A percentile compares a stretch with the other conserved stretches of the same genome.
phyloP scores from a whole-genome alignment of 1,140 invertebrate species.

The Pantala flavescens region DNA sequence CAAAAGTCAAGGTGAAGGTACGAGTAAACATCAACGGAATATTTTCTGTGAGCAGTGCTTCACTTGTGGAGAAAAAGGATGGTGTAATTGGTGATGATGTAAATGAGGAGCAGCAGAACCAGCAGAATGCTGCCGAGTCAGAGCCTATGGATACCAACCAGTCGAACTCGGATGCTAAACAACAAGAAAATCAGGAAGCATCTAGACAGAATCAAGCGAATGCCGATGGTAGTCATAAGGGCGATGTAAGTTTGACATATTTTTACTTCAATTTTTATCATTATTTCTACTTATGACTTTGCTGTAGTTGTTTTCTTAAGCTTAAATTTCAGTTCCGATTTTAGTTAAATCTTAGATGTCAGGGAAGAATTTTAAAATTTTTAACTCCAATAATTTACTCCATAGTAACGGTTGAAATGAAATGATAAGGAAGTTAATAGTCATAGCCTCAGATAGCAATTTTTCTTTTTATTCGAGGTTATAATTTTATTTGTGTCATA shows the following conservation, averaged over 20 bases:
- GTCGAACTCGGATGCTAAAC: not conserved
- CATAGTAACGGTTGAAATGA: no score
- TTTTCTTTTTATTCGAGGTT: no score
- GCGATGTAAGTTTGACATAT: not conserved
- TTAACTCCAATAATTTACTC: no score
- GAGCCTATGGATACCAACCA: constrained; percentile 25
- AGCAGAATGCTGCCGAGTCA: constrained; percentile 65
- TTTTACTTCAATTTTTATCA: no score
- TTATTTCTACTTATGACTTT: no score
- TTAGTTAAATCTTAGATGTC: no score
- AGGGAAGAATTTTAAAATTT: no score
- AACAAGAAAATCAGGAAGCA: not conserved
- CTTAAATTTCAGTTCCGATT: no score
- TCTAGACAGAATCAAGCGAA: not conserved
- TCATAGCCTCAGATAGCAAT: no score
- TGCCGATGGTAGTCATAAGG: not conserved
- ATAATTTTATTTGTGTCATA: no score
- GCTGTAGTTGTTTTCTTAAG: no score
- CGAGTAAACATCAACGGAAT: constrained; percentile 88
- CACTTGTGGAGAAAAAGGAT: constrained; percentile 67
- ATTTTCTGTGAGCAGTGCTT: constrained; percentile 73
- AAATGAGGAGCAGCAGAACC: constrained; percentile 56
- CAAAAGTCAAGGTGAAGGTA: constrained; percentile 93
- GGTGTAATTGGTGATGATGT: constrained; percentile 45
- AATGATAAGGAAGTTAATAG: no score